Evolutionary conservation across 2,113 vertebrate species (phyloP).

Genomic region (Murina feae): DNA sequence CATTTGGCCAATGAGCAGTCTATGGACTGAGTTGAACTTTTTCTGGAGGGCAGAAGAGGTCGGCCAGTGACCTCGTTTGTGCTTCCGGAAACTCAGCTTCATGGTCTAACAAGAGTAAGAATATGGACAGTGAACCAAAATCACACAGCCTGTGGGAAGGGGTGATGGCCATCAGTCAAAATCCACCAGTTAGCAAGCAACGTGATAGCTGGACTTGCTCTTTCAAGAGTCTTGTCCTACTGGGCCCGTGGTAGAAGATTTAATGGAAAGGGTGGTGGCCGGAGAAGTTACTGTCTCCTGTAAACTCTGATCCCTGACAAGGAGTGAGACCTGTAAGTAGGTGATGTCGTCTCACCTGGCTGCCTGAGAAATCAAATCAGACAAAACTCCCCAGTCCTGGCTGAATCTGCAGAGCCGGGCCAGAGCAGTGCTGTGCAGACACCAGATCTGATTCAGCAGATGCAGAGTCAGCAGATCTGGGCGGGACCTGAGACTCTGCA

Average conservation of each 20-base stretch:
- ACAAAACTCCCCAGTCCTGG: too few species aligned
- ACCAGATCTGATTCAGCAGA: accelerated
- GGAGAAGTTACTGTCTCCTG: neutral
- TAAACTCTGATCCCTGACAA: accelerated
- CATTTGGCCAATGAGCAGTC: neutral
- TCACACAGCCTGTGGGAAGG: neutral
- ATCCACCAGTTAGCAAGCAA: neutral
- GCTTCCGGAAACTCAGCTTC: neutral
- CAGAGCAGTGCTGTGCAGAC: neutral
- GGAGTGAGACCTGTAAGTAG: neutral
- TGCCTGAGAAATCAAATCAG: neutral
- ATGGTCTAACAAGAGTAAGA: neutral
- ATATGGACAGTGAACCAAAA: neutral
- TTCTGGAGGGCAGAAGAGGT: neutral
- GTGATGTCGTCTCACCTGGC: accelerated
- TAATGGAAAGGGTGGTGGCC: neutral
- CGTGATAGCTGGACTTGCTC: neutral
- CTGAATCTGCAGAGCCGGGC: neutral
- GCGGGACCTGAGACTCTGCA: neutral
- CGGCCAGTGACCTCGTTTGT: neutral
- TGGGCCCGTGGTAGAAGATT: neutral
- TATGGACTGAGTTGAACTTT: neutral
- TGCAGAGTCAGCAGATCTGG: too few species aligned
- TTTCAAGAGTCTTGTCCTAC: too few species aligned
- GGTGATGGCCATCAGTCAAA: neutral